Percentiles rank a stretch among this genome's conserved stretches.
These are phyloP conservation scores for Drosophila vallismaia DNA, from an alignment of 2,888 invertebrate genomes.

Conservation along the genomic window DNA sequence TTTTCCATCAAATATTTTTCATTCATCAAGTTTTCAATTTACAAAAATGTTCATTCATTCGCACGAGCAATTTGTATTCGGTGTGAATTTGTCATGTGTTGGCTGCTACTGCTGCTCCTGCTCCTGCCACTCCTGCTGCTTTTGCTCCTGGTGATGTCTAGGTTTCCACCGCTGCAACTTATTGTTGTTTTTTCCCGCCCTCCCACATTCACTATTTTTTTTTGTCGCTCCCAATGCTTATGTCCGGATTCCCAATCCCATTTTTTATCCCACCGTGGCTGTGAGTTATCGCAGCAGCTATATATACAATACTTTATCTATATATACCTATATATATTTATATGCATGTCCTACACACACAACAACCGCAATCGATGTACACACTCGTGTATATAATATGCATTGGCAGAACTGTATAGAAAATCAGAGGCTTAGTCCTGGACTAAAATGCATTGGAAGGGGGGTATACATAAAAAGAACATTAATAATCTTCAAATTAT, in stretches of 20 bases:
- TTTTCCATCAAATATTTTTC: constrained; percentile 81
- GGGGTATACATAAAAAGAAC: no score
- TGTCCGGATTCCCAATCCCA: constrained; percentile 15
- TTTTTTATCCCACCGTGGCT: constrained; percentile 32
- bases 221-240: constrained; percentile 11
- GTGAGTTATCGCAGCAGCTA: constrained; percentile 47
- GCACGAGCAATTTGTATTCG: constrained; percentile 78
- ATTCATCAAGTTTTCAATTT: constrained; percentile 82
- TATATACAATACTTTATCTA: background rate
- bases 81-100: constrained; percentile 80
- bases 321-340: background rate
- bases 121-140: constrained; percentile 5
- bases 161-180: constrained; percentile 43
- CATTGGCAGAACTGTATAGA: constrained; percentile 19
- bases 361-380: constrained; percentile 43
- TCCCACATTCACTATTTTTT: constrained; percentile 1
- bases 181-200: constrained; percentile 32
- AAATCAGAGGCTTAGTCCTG: constrained; percentile 28
- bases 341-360: constrained; percentile 21
- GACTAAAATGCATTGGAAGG: background rate
- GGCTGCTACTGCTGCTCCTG: constrained; percentile 24
- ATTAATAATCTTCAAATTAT: background rate
- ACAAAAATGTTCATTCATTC: constrained; percentile 78
- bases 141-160: constrained; percentile 8
- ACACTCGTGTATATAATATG: constrained; percentile 22